These are phyloP conservation scores for Drosophila formosana DNA, from an alignment of 2,888 invertebrate species.

Conservation along the genomic window DNA sequence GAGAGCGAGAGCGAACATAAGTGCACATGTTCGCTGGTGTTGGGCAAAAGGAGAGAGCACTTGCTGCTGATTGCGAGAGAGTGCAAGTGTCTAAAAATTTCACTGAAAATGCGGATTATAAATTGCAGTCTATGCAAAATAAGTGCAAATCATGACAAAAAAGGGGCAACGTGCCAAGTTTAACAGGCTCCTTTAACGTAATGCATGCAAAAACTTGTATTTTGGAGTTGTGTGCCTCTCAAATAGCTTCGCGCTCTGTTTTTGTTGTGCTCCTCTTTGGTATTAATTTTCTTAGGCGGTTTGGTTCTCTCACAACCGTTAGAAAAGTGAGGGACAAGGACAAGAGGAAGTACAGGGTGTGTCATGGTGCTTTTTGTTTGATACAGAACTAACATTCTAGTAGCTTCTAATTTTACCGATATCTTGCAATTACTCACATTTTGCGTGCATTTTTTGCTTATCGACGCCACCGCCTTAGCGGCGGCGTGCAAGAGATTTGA, in stretches of 20 bases:
- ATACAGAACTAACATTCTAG: background rate
- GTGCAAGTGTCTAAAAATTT: slow-evolving; percentile 22
- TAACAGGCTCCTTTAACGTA: slow-evolving; percentile 1
- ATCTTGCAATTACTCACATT: slow-evolving; percentile 42
- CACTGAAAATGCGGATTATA: slow-evolving; percentile 25
- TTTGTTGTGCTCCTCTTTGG: slow-evolving; percentile 57
- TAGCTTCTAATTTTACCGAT: background rate
- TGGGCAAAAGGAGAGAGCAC: background rate
- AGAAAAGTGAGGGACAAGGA: slow-evolving; percentile 12
- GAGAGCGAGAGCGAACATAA: background rate
- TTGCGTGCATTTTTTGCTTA: slow-evolving; percentile 3
- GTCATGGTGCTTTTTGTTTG: background rate
- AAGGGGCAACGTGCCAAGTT: slow-evolving; percentile 12
- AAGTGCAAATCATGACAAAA: slow-evolving; percentile 25
- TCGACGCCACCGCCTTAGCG: slow-evolving; percentile 59
- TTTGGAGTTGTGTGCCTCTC: background rate
- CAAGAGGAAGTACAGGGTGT: background rate
- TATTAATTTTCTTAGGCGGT: slow-evolving; percentile 34
- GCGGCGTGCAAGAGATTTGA: slow-evolving; percentile 34
- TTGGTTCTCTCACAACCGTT: background rate
- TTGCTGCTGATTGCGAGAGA: slow-evolving; percentile 9
- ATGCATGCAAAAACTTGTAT: background rate
- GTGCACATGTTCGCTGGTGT: background rate
- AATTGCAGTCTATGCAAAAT: slow-evolving; percentile 31
- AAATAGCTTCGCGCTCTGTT: slow-evolving; percentile 38